Evolutionary conservation across 2,888 invertebrate genomes (phyloP).

Genomic region (Doris montereyensis): DNA sequence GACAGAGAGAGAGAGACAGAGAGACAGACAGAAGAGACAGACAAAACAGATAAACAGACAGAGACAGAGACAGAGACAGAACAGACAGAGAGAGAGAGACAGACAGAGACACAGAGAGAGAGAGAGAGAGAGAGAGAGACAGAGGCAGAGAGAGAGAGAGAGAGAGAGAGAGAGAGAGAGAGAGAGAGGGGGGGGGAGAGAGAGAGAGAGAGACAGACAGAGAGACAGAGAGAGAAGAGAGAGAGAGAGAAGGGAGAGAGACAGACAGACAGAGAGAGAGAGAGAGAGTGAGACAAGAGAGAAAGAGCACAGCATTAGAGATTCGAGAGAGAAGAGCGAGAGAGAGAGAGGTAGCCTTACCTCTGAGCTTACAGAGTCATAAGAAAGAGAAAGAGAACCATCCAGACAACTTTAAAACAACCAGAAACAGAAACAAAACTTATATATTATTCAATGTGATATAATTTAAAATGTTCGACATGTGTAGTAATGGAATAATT

Average conservation of each 20-base stretch:
- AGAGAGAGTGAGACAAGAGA: background rate
- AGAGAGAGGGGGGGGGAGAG: background rate
- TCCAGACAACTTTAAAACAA: background rate
- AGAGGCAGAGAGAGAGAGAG: background rate
- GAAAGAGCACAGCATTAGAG: background rate
- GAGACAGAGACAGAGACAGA: background rate
- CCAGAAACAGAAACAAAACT: too few species aligned
- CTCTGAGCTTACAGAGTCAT: too few species aligned
- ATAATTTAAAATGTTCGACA: too few species aligned
- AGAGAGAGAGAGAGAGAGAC: background rate
- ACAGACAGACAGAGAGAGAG: background rate
- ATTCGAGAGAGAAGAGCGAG: background rate
- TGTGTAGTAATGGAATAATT: too few species aligned
- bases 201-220: background rate
- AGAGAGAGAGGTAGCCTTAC: background rate
- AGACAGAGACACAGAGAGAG: background rate
- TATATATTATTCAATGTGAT: too few species aligned
- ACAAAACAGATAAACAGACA: background rate
- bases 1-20: background rate
- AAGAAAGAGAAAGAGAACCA: background rate
- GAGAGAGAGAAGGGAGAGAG: background rate
- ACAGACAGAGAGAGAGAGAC: background rate
- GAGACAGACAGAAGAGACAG: too few species aligned
- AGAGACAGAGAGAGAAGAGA: background rate
- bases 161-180: too few species aligned